Evolutionary conservation across 2,888 invertebrate genomes (phyloP).

Genomic region (Mimas tiliae): DNA sequence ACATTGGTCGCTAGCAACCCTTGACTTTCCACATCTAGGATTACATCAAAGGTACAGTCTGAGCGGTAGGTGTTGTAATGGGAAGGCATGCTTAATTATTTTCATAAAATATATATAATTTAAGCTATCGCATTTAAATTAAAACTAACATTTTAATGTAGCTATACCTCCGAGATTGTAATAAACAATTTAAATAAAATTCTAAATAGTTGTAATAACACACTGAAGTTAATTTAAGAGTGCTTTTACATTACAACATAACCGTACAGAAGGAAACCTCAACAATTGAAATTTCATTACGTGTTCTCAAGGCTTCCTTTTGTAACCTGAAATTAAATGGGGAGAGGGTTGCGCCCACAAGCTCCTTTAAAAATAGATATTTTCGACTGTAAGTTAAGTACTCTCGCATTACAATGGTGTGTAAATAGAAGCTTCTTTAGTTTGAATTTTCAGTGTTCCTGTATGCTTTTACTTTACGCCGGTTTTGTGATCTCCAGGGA

Average conservation of each 20-base stretch:
- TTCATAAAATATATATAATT: no score
- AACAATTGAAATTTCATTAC: conserved; percentile 53
- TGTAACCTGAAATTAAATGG: conserved; percentile 41
- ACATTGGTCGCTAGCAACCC: no score
- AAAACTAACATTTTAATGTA: no score
- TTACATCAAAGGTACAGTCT: no score
- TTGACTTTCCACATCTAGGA: no score
- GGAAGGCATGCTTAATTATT: no score
- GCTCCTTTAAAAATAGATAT: conserved; percentile 15
- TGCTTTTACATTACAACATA: conserved; percentile 38
- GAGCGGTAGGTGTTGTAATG: no score
- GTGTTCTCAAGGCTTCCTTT: conserved; percentile 43
- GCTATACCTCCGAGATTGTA: no score
- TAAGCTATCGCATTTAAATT: no score
- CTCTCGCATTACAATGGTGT: neutral
- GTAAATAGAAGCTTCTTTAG: neutral
- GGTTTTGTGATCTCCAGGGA: no score
- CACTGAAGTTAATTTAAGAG: conserved; percentile 34
- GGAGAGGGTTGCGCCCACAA: conserved; percentile 24
- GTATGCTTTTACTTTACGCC: no score
- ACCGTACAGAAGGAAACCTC: conserved; percentile 41
- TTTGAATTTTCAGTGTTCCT: neutral
- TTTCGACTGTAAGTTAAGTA: neutral
- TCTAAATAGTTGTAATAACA: conserved; percentile 18
- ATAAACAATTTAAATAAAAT: neutral